Percentiles rank a stretch among this genome's conserved stretches.
Conservation (phyloP, 2,797 vertebrate genomes). For the Otolemur crassicaudatus region DNA sequence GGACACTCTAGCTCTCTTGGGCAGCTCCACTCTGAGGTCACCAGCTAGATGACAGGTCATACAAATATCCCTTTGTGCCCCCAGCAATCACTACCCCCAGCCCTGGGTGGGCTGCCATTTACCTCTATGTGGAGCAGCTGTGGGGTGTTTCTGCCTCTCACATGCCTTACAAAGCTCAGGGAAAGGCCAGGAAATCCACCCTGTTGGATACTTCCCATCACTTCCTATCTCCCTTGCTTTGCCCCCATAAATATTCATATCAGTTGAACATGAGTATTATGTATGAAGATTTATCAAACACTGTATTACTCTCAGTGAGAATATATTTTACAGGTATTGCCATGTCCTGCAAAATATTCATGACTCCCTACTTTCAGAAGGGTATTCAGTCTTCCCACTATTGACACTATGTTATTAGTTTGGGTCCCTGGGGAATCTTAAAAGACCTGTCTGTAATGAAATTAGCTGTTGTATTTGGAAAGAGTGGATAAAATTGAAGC, state of each 20-base stretch:
- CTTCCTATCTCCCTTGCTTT: background rate
- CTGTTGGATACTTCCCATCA: background rate
- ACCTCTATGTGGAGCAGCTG: fast-evolving
- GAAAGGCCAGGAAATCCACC: background rate
- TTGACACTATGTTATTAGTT: background rate
- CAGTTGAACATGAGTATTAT: background rate
- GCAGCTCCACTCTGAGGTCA: background rate
- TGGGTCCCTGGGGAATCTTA: background rate
- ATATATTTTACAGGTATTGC: background rate
- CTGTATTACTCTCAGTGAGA: background rate
- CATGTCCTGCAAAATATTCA: background rate
- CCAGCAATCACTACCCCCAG: background rate
- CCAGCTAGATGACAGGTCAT: background rate
- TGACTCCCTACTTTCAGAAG: fast-evolving
- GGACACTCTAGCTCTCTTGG: fast-evolving
- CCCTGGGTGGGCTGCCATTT: background rate
- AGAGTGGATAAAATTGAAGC: background rate
- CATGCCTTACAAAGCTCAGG: background rate
- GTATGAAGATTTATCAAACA: background rate
- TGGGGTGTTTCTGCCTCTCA: fast-evolving
- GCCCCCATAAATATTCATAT: conserved; percentile 42
- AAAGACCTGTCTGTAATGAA: background rate
- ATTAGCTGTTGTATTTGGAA: background rate
- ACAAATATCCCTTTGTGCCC: too few relatives aligned
- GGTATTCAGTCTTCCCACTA: background rate